Percentiles rank a stretch among this genome's conserved stretches.
Evolutionary conservation across 2,888 invertebrate species (phyloP).

Genomic region (Pyrrhosoma nymphula): DNA sequence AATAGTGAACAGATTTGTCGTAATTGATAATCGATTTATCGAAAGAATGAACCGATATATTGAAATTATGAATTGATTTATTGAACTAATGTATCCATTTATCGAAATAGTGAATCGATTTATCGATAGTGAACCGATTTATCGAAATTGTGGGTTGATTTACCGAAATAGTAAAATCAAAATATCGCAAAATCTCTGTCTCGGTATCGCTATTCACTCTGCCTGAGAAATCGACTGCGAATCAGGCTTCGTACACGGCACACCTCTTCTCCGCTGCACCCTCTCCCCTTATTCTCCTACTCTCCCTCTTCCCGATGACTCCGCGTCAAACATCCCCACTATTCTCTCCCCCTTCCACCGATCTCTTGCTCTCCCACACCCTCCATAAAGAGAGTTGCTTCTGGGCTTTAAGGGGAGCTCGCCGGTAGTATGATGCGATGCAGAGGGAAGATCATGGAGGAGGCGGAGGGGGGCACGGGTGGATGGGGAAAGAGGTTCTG

Average conservation of each 20-base stretch:
- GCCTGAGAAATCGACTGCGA: neutral
- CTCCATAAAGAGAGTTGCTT: slow-evolving; percentile 31
- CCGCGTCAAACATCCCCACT: neutral
- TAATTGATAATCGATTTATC: too few species aligned
- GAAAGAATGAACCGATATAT: too few species aligned
- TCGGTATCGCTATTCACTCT: neutral
- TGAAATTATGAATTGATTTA: too few species aligned
- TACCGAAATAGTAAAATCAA: neutral
- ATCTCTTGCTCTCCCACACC: neutral
- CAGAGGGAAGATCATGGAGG: neutral
- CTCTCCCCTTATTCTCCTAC: neutral
- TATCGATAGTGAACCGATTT: too few species aligned
- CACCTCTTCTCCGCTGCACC: neutral
- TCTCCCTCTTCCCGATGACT: neutral
- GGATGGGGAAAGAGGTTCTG: neutral
- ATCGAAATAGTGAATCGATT: too few species aligned
- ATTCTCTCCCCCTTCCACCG: neutral
- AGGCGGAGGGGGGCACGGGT: neutral
- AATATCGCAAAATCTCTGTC: neutral
- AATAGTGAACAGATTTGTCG: too few species aligned
- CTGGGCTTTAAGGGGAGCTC: slow-evolving; percentile 31
- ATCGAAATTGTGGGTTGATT: too few species aligned
- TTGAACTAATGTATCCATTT: too few species aligned
- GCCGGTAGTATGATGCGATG: neutral
- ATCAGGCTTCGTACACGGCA: neutral